phyloP scores from a whole-genome alignment of 1,140 invertebrate species.

The Macrobrachium rosenbergii region DNA sequence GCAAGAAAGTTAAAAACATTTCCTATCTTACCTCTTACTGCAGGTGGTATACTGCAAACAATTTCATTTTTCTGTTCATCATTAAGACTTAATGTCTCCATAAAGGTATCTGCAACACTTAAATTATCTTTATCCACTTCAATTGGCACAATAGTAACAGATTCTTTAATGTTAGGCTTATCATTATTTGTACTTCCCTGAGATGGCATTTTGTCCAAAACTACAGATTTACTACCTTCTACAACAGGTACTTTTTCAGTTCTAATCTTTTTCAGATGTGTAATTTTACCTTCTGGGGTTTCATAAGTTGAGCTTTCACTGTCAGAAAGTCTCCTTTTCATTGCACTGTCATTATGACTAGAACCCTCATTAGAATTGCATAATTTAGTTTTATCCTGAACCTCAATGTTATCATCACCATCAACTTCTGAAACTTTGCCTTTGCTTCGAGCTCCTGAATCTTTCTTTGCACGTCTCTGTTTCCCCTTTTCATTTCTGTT shows the following conservation, averaged over 20 bases:
- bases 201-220: neutral
- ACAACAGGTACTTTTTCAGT: conserved; percentile 21
- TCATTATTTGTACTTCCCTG: conserved; percentile 4
- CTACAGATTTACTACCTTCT: neutral
- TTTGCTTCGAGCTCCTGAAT: neutral
- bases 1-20: neutral
- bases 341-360: conserved; percentile 42
- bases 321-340: conserved; percentile 17
- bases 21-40: conserved; percentile 25
- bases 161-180: neutral
- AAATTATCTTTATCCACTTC: conserved; percentile 13
- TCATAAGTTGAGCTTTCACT: conserved; percentile 18
- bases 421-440: neutral
- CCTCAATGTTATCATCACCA: neutral
- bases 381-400: too few species aligned
- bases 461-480: neutral
- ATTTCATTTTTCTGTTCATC: conserved; percentile 25
- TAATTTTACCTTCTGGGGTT: conserved; percentile 6
- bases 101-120: conserved; percentile 23
- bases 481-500: conserved; percentile 3
- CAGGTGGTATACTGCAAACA: conserved; percentile 1
- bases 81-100: conserved; percentile 18
- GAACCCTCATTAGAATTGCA: conserved; percentile 5
- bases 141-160: neutral
- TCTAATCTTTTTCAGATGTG: conserved; percentile 12